phyloP scores from a whole-genome alignment of 2,888 invertebrate genomes.

The Dasypogon diadema region DNA sequence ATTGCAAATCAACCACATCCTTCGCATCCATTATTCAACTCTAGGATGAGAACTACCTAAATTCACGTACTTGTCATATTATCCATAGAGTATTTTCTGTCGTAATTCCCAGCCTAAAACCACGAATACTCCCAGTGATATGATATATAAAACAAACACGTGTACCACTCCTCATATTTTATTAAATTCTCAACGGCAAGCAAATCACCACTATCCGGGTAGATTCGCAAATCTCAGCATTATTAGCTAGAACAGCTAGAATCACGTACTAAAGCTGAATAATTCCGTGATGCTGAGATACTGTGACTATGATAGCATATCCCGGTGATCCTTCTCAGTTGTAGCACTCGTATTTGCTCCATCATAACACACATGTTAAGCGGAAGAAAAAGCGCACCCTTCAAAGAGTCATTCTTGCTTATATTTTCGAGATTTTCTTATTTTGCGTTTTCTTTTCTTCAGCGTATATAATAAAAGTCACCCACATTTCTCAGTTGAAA shows the following conservation, averaged over 20 bases:
- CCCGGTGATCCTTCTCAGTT: slow-evolving; percentile 24
- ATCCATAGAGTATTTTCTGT: too few species aligned
- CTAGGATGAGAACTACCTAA: too few species aligned
- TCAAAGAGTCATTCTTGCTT: slow-evolving; percentile 48
- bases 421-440: slow-evolving; percentile 37
- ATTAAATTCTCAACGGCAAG: slow-evolving; percentile 40
- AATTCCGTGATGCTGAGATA: slow-evolving; percentile 27
- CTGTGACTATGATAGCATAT: slow-evolving; percentile 32
- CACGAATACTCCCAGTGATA: too few species aligned
- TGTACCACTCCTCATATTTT: slow-evolving; percentile 33
- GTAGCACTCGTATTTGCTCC: slow-evolving; percentile 20
- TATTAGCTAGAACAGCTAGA: slow-evolving; percentile 22
- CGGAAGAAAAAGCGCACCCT: slow-evolving; percentile 23
- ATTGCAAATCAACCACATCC: too few species aligned
- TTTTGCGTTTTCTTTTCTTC: slow-evolving; percentile 10
- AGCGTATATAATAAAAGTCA: slow-evolving; percentile 43
- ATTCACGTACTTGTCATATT: too few species aligned
- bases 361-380: slow-evolving; percentile 37
- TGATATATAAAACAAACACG: slow-evolving; percentile 43
- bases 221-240: not conserved
- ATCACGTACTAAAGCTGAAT: slow-evolving; percentile 45
- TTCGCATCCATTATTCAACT: too few species aligned
- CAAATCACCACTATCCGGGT: slow-evolving; percentile 32
- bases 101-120: too few species aligned
- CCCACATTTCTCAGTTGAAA: slow-evolving; percentile 41